Percentiles rank a stretch among this genome's conserved stretches.
phyloP scores from a whole-genome alignment of 2,888 invertebrate genomes.

The Andricus quercusramuli region DNA sequence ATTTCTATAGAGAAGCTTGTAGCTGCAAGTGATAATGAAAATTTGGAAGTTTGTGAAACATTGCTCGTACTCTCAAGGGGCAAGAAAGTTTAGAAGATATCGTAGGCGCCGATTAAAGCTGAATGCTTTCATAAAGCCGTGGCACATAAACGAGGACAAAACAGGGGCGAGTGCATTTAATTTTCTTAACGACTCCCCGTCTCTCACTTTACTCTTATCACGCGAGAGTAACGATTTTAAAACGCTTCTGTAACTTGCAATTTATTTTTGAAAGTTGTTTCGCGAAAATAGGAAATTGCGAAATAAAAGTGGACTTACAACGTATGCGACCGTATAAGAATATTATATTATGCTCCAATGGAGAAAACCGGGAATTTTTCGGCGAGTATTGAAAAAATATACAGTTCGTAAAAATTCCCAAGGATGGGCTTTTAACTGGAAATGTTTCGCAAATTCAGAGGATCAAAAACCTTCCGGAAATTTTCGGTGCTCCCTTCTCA shows the following conservation, averaged over 20 bases:
- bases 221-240: conserved; percentile 59
- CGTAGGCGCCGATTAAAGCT: conserved; percentile 26
- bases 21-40: conserved; percentile 3
- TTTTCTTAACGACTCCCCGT: conserved; percentile 64
- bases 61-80: conserved; percentile 9
- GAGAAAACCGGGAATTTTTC: too few relatives aligned
- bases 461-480: too few relatives aligned
- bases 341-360: too few relatives aligned
- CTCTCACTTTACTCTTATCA: conserved; percentile 61
- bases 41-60: conserved; percentile 13
- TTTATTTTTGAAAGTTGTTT: conserved; percentile 55
- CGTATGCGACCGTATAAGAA: background rate
- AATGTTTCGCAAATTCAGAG: too few relatives aligned
- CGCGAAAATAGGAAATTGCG: background rate
- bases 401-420: too few relatives aligned
- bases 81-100: conserved; percentile 15
- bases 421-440: too few relatives aligned
- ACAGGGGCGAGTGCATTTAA: conserved; percentile 61
- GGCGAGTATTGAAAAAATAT: too few relatives aligned
- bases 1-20: background rate
- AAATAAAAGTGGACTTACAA: conserved; percentile 44
- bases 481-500: too few relatives aligned
- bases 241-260: conserved; percentile 56
- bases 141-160: conserved; percentile 31
- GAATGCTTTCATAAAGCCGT: conserved; percentile 33